These are phyloP conservation scores for Anguilla megastoma DNA, from an alignment of 2,797 vertebrate species.

Conservation along the genomic window DNA sequence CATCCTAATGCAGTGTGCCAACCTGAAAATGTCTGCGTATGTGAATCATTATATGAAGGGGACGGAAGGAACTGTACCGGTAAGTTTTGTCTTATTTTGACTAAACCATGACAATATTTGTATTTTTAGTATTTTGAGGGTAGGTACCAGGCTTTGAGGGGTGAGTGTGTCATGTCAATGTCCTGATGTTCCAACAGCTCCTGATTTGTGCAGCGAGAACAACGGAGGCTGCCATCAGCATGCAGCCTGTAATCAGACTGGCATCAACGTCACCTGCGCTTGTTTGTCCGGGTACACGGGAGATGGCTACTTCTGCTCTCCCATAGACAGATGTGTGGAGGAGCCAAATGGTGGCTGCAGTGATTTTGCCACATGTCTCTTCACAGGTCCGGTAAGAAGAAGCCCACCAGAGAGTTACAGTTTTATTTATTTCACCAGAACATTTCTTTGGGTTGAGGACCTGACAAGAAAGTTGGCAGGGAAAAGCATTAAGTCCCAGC, in stretches of 20 bases:
- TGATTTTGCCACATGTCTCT: conserved; percentile 85
- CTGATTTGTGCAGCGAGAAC: conserved; percentile 81
- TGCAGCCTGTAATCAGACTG: conserved; percentile 80
- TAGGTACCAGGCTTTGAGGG: neutral
- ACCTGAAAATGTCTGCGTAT: conserved; percentile 75
- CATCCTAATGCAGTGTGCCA: conserved; percentile 78
- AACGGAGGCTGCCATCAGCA: conserved; percentile 83
- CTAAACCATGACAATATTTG: neutral
- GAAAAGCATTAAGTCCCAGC: neutral
- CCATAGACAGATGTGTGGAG: conserved; percentile 80
- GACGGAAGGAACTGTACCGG: conserved; percentile 83
- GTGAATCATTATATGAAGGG: conserved; percentile 80
- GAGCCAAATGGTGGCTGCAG: conserved; percentile 88
- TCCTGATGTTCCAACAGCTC: conserved; percentile 67
- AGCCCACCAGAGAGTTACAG: neutral
- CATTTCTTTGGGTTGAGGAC: too few species aligned
- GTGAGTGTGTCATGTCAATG: neutral
- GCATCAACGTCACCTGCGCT: conserved; percentile 73
- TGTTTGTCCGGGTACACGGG: conserved; percentile 79
- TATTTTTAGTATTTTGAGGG: neutral
- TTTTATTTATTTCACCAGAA: neutral
- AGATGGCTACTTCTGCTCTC: conserved; percentile 80
- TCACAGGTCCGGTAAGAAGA: conserved; percentile 85
- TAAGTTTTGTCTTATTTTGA: conserved; percentile 55
- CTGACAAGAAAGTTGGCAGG: too few species aligned